A percentile compares a stretch with the other conserved stretches of the same genome.
Conservation (phyloP, 1,140 invertebrate genomes). For the Papilio polyxenes region DNA sequence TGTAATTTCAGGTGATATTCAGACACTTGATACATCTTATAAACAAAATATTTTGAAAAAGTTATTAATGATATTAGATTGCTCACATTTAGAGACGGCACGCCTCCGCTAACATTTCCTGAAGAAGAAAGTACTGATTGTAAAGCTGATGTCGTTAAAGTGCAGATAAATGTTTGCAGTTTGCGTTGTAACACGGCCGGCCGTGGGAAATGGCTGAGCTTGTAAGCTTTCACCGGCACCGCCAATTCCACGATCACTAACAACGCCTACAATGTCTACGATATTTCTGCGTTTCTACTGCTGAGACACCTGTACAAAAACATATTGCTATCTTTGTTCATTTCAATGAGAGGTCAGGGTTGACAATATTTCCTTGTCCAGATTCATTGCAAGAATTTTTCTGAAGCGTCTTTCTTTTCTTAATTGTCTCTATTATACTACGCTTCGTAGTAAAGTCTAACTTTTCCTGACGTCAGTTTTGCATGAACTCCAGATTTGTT, state of each 20-base stretch:
- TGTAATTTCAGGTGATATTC: too few relatives aligned
- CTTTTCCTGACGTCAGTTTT: too few relatives aligned
- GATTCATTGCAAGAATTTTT: too few relatives aligned
- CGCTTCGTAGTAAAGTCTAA: too few relatives aligned
- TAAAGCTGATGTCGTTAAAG: constrained; percentile 26
- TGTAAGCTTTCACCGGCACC: constrained; percentile 8
- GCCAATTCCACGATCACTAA: constrained; percentile 11
- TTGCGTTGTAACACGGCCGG: constrained; percentile 7
- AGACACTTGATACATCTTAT: too few relatives aligned
- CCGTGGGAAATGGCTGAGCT: constrained; percentile 5
- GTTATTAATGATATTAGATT: background rate
- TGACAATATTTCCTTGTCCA: too few relatives aligned
- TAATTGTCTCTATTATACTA: too few relatives aligned
- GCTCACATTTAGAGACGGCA: background rate
- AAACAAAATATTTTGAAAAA: too few relatives aligned
- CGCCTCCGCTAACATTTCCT: background rate
- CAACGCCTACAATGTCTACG: background rate
- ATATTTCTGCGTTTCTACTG: background rate
- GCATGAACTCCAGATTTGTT: too few relatives aligned
- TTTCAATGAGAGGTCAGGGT: too few relatives aligned
- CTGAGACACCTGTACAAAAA: background rate
- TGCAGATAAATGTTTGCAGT: constrained; percentile 31
- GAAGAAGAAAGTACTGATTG: constrained; percentile 15
- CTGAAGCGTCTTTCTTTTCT: too few relatives aligned
- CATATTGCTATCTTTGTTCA: too few relatives aligned